These are phyloP conservation scores for Rapana venosa DNA, from an alignment of 2,888 invertebrate genomes.

Conservation along the genomic window DNA sequence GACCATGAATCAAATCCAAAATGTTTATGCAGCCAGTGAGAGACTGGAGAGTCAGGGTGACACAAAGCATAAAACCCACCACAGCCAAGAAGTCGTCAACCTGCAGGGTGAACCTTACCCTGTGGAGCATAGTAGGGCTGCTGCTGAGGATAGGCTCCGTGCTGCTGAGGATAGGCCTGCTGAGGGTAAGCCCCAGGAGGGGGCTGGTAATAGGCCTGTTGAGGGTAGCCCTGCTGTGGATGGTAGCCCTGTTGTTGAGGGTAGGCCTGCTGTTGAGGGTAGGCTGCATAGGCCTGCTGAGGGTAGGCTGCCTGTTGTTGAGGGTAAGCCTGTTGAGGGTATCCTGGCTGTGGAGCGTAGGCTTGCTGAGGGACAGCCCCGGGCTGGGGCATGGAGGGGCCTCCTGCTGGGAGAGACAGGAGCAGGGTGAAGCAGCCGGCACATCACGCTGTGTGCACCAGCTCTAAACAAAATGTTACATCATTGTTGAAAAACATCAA, in stretches of 20 bases:
- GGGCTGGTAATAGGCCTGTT: conserved; percentile 37
- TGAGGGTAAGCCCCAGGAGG: conserved; percentile 44
- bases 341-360: conserved; percentile 43
- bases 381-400: conserved; percentile 51
- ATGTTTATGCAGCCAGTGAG: too few relatives aligned
- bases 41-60: too few relatives aligned
- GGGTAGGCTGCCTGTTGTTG: too few relatives aligned
- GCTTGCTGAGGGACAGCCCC: conserved; percentile 36
- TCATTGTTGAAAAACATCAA: too few relatives aligned
- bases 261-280: conserved; percentile 54
- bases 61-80: too few relatives aligned
- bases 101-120: background rate
- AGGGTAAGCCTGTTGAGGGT: conserved; percentile 45
- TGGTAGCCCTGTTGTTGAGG: conserved; percentile 51
- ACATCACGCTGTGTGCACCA: too few relatives aligned
- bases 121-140: conserved; percentile 38
- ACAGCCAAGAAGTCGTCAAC: too few relatives aligned
- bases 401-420: conserved; percentile 11
- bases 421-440: too few relatives aligned
- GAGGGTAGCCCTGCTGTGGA: conserved; percentile 49
- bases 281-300: conserved; percentile 39
- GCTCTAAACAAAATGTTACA: too few relatives aligned
- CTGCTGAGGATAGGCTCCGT: conserved; percentile 47
- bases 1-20: too few relatives aligned
- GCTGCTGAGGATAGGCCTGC: conserved; percentile 39